Evolutionary conservation across 2,113 vertebrate genomes (phyloP), one percentile per base, ranked within the genome.

Genomic region (Silurus meridionalis): DNA sequence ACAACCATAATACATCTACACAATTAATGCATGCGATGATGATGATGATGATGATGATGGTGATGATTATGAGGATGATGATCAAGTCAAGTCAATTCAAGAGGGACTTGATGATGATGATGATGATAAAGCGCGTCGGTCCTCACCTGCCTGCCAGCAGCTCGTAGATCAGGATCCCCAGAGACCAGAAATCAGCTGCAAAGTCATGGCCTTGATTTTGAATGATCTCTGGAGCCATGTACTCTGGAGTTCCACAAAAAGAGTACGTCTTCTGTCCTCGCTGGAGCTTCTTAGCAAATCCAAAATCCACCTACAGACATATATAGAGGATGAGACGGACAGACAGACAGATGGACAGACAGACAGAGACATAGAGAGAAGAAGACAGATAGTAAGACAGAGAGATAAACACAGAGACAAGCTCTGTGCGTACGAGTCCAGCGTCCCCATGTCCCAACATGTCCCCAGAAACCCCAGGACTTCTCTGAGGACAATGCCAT

Each of bases 131-230:
- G 28, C 14, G 1, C 37, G 37, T 37, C 37, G 37, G 37, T 19
- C 85, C 90, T 89, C 37, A 97, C 95, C 95, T 96, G 91, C 96
- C 96, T 0, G 90, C 95, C 85, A 96, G 91, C 8, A 96, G 93
- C 86, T 97, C 95, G 28, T 90, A 97, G 72, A 95, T 88, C 50
- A 97, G 92, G 83, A 96, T 82, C 0, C 96, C 96, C 15, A 97
- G 94, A 25, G 95, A 96, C 96, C 96, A 96, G 87, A 96, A 96
- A 87, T 97, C 95, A 0, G 95, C 94, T 0, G 95, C 93, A 83
- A 95, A 96, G 91, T 96, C 96, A 6, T 96, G 96, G 8, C 96
- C 96, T 80, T 96, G 95, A 57, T 97, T 96, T 90, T 95, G 92
- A 83, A 96, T 95, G 89, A 96, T 95, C 93, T 97, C 96, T 0